Evolutionary conservation across 2,888 invertebrate species (phyloP).

Genomic region (Cephus nigrinus): DNA sequence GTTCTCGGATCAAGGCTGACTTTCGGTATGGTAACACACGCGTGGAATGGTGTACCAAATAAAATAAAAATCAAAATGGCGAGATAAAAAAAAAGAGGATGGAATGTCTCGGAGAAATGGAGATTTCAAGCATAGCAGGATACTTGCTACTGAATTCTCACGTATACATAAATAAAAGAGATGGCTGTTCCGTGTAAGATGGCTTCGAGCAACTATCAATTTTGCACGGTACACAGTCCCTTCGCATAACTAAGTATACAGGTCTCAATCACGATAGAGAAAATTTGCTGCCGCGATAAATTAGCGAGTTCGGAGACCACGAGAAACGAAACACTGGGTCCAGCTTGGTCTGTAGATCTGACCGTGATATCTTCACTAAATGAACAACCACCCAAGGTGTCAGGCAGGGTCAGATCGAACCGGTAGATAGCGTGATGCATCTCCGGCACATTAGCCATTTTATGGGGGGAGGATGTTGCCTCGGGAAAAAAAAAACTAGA

Average conservation of each 20-base stretch:
- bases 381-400: constrained; percentile 61
- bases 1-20: constrained; percentile 18
- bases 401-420: constrained; percentile 54
- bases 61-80: background rate
- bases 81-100: background rate
- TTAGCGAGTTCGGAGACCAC: constrained; percentile 21
- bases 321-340: constrained; percentile 49
- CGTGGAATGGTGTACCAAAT: background rate
- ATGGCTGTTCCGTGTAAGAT: background rate
- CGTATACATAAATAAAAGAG: background rate
- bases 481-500: constrained; percentile 27
- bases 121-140: background rate
- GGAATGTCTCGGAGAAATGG: background rate
- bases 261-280: background rate
- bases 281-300: background rate
- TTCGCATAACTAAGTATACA: background rate
- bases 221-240: background rate
- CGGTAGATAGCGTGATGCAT: constrained; percentile 47
- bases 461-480: constrained; percentile 30
- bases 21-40: background rate
- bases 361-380: constrained; percentile 44
- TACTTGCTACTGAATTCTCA: background rate
- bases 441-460: constrained; percentile 56
- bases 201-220: background rate
- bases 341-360: constrained; percentile 45